These are phyloP conservation scores for Chamaetylas fuelleborni DNA, from an alignment of 2,113 vertebrate genomes.

Conservation along the genomic window DNA sequence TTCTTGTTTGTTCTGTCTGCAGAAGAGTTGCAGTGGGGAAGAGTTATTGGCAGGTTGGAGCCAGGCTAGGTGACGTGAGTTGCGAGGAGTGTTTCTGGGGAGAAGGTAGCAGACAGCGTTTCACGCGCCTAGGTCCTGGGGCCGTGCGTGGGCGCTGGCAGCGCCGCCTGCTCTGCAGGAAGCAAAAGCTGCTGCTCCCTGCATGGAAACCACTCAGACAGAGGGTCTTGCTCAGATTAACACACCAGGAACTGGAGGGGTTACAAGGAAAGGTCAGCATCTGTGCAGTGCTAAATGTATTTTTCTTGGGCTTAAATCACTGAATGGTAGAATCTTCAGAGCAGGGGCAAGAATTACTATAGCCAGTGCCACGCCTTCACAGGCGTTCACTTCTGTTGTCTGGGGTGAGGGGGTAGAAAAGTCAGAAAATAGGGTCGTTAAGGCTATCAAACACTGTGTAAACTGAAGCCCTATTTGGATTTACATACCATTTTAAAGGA, in stretches of 20 bases:
- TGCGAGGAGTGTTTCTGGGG: neutral
- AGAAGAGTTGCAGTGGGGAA: neutral
- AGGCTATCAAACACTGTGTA: conserved; percentile 11
- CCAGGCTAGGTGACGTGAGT: neutral
- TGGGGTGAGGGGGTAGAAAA: neutral
- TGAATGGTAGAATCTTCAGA: neutral
- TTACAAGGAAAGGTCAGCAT: neutral
- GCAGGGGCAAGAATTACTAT: neutral
- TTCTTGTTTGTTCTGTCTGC: neutral
- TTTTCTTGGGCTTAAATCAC: neutral
- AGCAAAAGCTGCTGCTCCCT: neutral
- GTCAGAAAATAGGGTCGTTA: neutral
- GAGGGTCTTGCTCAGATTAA: neutral
- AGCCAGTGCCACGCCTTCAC: neutral
- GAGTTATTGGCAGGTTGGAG: neutral
- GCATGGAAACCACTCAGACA: neutral
- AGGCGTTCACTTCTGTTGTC: conserved; percentile 4
- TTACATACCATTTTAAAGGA: conserved; percentile 32
- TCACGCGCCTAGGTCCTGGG: neutral
- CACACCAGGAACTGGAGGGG: neutral
- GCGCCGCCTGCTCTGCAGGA: accelerated
- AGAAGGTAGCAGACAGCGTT: neutral
- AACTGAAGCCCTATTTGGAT: neutral
- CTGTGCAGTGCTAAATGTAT: neutral
- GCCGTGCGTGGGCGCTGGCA: accelerated